A percentile compares a stretch with the other conserved stretches of the same genome.
Evolutionary conservation across 2,113 vertebrate genomes (phyloP).

Genomic region (Coptodon bakossiorum): DNA sequence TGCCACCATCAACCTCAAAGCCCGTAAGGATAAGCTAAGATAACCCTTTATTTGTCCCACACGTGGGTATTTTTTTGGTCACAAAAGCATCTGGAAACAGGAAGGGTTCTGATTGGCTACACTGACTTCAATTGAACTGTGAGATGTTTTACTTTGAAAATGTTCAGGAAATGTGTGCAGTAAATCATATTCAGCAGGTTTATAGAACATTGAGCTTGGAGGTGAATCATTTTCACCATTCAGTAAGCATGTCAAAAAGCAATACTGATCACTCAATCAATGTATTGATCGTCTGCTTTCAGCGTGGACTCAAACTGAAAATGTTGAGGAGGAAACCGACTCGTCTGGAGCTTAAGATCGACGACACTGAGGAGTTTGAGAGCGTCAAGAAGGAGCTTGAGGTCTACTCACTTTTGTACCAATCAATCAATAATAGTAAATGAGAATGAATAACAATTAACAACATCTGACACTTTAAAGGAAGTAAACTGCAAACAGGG

Average conservation of each 20-base stretch:
- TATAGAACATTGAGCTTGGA: neutral
- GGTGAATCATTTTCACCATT: neutral
- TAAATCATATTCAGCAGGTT: neutral
- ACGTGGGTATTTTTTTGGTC: neutral
- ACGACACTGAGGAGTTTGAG: conserved; percentile 94
- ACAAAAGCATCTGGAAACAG: neutral
- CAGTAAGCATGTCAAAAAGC: neutral
- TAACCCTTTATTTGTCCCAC: neutral
- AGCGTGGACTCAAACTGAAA: neutral
- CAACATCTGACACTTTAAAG: neutral
- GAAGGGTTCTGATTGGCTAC: neutral
- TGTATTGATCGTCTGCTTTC: neutral
- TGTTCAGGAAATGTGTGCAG: neutral
- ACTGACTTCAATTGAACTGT: neutral
- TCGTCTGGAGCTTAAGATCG: conserved; percentile 90
- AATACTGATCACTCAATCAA: neutral
- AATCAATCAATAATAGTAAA: neutral
- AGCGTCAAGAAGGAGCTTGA: conserved; percentile 90
- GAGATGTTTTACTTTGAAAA: neutral
- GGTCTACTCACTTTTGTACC: conserved; percentile 56
- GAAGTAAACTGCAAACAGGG: neutral
- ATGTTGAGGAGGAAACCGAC: conserved; percentile 94
- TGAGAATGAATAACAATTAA: neutral
- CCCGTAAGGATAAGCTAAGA: neutral
- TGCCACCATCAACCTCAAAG: neutral